These are phyloP conservation scores for Aleiodes leptofemur DNA, from an alignment of 2,888 invertebrate species.

Conservation along the genomic window DNA sequence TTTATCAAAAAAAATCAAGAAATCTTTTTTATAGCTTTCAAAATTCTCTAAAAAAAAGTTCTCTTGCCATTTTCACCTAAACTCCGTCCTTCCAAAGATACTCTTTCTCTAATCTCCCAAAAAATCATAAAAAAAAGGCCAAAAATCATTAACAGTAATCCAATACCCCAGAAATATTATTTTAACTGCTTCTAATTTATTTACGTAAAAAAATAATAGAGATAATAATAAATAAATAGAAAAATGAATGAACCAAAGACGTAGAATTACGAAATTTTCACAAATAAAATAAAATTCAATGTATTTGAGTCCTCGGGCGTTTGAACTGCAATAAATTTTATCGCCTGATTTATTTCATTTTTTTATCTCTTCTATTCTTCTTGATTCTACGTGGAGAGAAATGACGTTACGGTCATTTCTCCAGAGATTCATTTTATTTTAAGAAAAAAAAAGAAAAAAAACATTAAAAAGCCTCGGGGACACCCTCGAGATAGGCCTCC, in stretches of 20 bases:
- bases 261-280: conserved; percentile 16
- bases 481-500: conserved; percentile 58
- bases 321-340: conserved; percentile 6
- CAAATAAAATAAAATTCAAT: not conserved
- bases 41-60: no score
- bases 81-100: no score
- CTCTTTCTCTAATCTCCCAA: no score
- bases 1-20: no score
- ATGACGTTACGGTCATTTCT: no score
- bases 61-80: no score
- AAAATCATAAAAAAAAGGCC: not conserved
- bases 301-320: conserved; percentile 10
- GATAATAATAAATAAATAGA: conserved; percentile 13
- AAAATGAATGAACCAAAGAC: conserved; percentile 6
- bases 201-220: conserved; percentile 19
- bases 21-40: no score
- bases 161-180: not conserved
- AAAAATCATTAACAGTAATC: not conserved
- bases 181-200: conserved; percentile 5
- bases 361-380: not conserved
- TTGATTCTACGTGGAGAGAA: no score
- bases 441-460: not conserved
- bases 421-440: not conserved
- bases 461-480: conserved; percentile 34
- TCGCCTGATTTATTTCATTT: not conserved